Base-by-base conservation (phyloP, 2,113 vertebrate genomes). In the Cebus imitator region DNA sequence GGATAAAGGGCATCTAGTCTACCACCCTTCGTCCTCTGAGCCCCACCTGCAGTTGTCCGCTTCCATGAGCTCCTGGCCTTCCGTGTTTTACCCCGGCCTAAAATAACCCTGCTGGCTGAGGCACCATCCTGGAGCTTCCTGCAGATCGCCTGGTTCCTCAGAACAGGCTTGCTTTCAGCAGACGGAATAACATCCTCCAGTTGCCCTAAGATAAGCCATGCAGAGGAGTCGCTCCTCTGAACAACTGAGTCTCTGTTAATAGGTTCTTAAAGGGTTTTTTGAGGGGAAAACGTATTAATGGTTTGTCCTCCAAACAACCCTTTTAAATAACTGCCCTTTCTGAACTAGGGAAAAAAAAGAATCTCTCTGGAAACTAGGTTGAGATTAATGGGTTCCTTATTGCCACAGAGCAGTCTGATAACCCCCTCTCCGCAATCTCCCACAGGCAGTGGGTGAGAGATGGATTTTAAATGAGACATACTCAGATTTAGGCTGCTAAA, bases 401-500 rank as follows among this genome's bases (percentile, higher is more conserved):
- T 98, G 97, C 96, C 16, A 17, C 50, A 16, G 35, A 97, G 83
- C 95, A 87, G 81, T 94, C 94, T 97, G 96, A 97, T 92, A 98
- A 87, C 64, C 75, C 94, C 97, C 97, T 82, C 72, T 95, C 96
- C 94, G 88, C 89, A 61, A 64, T 97, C 98, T 97, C 96, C 95
- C 94, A 86, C 68, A 0, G 40, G 87, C 90, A 96, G n/a, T 75
- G 81, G 95, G 95, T 97, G 87, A 96, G 95, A 95, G 85, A 98
- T 96, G 97, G 70, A 3, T 97, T 98, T 98, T 98, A 97, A 98
- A 98, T 97, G 95, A 98, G 97, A 97, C 88, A 83, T 93, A 57
- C 95, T 95, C 95, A 93, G 96, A 96, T 91, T 61, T 1, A 16
- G 90, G 97, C 92, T 97, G 96, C 90, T 91, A 90, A 97, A 82